A percentile compares a stretch with the other conserved stretches of the same genome.
These are phyloP conservation scores for Trididemnum miniatum DNA, from an alignment of 23 tunicate species.

Conservation along the genomic window DNA sequence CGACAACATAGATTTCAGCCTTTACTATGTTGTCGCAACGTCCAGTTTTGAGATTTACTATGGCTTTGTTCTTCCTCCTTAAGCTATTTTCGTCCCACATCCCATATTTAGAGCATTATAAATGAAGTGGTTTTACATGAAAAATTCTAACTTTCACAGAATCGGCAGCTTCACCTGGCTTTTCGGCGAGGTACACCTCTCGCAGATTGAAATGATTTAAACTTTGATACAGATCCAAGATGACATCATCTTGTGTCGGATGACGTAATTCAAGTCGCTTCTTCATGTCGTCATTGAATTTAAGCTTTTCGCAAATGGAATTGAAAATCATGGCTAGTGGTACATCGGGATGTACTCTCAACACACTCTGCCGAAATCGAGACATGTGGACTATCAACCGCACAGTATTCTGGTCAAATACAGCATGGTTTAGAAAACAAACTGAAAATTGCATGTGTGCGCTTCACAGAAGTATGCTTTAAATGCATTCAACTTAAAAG, in stretches of 20 bases:
- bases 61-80: too few relatives aligned
- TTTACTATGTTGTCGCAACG: too few relatives aligned
- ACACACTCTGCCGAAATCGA: constrained; percentile 34
- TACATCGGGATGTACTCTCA: constrained; percentile 43
- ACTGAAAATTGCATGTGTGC: too few relatives aligned
- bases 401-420: constrained; percentile 61
- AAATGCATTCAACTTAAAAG: too few relatives aligned
- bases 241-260: constrained; percentile 27
- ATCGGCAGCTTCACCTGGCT: constrained; percentile 39
- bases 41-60: too few relatives aligned
- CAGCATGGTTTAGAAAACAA: too few relatives aligned
- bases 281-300: constrained; percentile 12
- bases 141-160: too few relatives aligned
- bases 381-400: constrained; percentile 51
- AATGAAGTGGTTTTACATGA: too few relatives aligned
- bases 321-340: constrained; percentile 31
- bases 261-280: constrained; percentile 34
- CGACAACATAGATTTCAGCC: too few relatives aligned
- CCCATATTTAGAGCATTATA: too few relatives aligned
- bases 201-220: constrained; percentile 51
- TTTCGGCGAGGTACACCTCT: constrained; percentile 45
- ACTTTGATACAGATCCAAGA: constrained; percentile 18
- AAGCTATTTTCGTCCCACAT: too few relatives aligned
- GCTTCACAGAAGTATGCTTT: too few relatives aligned
- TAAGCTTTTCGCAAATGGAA: constrained; percentile 32